These are phyloP conservation scores for Apolygus lucorum DNA, from an alignment of 1,140 invertebrate genomes.

Conservation along the genomic window DNA sequence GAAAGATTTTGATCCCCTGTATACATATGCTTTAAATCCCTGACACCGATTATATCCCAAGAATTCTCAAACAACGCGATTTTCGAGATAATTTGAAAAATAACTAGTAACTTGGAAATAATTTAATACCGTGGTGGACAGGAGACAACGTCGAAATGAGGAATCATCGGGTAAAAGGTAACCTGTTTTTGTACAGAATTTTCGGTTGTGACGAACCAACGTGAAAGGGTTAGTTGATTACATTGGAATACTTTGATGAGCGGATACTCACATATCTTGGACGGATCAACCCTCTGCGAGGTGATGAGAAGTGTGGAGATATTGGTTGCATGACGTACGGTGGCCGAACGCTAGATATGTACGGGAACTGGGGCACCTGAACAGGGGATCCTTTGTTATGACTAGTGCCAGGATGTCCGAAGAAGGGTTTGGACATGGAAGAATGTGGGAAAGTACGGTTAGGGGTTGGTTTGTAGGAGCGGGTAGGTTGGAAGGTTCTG, in stretches of 20 bases:
- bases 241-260: background rate
- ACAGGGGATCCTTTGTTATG: background rate
- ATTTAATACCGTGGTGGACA: no score
- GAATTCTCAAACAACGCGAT: no score
- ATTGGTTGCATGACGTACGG: background rate
- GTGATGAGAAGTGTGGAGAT: background rate
- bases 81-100: no score
- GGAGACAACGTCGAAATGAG: no score
- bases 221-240: no score
- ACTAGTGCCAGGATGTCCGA: background rate
- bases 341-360: background rate
- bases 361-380: background rate
- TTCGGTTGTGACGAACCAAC: no score
- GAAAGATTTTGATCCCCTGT: no score
- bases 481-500: background rate
- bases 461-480: background rate
- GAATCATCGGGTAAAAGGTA: no score
- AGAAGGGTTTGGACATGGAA: background rate
- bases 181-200: no score
- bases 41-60: no score
- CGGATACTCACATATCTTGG: background rate
- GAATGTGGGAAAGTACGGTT: background rate
- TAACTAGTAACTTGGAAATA: no score
- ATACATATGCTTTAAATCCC: no score
- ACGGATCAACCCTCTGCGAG: background rate